Base-by-base conservation (phyloP, 1,140 invertebrate species). In the Holcopasites calliopsidis region DNA sequence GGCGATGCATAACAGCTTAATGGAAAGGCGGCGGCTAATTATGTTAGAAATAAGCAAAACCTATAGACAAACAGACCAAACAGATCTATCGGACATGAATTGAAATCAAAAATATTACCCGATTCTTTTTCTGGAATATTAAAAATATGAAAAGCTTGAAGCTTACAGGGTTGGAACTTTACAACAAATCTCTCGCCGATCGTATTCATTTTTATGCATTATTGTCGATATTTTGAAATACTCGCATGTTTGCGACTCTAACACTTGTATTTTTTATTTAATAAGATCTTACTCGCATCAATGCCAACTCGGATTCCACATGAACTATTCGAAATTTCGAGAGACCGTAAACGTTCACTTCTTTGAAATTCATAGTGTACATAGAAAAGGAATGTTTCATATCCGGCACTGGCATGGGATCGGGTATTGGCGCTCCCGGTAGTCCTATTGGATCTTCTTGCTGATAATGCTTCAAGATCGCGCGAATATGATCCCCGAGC, bases 381-480 rank as follows among this genome's bases (percentile, higher is more conserved):
- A 96, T 91, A 0, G 94, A 94, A 52, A 96, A 92, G 1, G 94
- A 93, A 62, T 96, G 94, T 66, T 94, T 94, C 91, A 96, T 94
- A 77, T 96, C 94, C 0, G 96, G 96, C n/a, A 97, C 95, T 1
- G 92, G 86, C 92, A 96, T 94, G 0, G 96, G 96, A 89, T 97
- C 96, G 1, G 95, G 95, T 61, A 97, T 93, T 10, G 94, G 94
- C 0, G 93, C 94, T 3, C 95, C 95, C 0, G 96, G 96, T 11
- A 97, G 85, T 0, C 96, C 96, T 1, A 96, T 90, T 0, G 95
- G 95, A 90, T 97, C 95, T 57, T 94, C 92, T 84, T 97, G 93
- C 89, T 97, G 96, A 87, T 95, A 97, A 86, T 97, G 96, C 52
- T 96, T 94, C n/a, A 97, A 85, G 10, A 97, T 92, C 33, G 92